Conservation (phyloP, 2,888 invertebrate genomes). For the Sminthurides aquaticus region DNA sequence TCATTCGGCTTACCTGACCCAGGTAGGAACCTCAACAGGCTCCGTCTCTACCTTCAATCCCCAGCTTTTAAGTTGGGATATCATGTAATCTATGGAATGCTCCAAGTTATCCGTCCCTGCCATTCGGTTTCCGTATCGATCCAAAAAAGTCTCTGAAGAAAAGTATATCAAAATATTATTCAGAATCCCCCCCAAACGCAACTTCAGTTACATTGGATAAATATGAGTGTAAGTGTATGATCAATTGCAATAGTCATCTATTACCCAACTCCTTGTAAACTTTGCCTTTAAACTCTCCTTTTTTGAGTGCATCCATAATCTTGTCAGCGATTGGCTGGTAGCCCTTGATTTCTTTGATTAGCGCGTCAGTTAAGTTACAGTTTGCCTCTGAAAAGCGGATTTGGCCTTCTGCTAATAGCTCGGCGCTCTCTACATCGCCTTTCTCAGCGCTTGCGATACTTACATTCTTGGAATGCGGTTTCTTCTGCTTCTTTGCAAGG, state of each 20-base stretch:
- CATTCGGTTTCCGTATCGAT: slow-evolving; percentile 47
- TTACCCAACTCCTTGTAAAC: slow-evolving; percentile 43
- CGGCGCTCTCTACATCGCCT: too few species aligned
- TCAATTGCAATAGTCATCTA: too few species aligned
- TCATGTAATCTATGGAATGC: slow-evolving; percentile 48
- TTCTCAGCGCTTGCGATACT: too few species aligned
- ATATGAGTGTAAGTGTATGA: too few species aligned
- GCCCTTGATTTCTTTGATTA: slow-evolving; percentile 55
- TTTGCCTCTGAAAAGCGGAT: neutral
- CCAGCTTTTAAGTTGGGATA: slow-evolving; percentile 41
- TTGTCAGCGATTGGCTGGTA: slow-evolving; percentile 52
- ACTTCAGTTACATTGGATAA: too few species aligned
- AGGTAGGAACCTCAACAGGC: slow-evolving; percentile 12
- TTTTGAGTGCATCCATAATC: slow-evolving; percentile 52
- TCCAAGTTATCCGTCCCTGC: slow-evolving; percentile 48
- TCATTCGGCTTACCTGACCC: slow-evolving; percentile 13
- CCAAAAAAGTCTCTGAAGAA: slow-evolving; percentile 44
- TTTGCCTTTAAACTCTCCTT: slow-evolving; percentile 54
- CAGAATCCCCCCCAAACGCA: too few species aligned
- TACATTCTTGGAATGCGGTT: too few species aligned
- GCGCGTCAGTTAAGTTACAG: slow-evolving; percentile 14
- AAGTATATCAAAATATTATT: neutral
- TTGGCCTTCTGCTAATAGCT: too few species aligned
- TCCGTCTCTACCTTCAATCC: slow-evolving; percentile 12
- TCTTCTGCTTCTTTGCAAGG: too few species aligned